Conservation (phyloP, 2,113 vertebrate genomes). For the rabbit (Oryctolagus cuniculus) region DNA sequence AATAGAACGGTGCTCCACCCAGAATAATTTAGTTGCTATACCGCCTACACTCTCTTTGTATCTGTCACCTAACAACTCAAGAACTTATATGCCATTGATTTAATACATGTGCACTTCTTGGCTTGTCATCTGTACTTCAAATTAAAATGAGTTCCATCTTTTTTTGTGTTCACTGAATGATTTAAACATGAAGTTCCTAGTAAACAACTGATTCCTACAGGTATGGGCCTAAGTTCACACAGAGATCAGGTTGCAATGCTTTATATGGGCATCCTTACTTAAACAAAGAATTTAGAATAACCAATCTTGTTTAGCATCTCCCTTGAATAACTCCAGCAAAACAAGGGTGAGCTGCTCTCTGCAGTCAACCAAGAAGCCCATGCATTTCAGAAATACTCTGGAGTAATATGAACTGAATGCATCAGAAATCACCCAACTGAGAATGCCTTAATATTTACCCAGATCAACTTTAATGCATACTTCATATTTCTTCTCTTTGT, state of each 20-base stretch:
- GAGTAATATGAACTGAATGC: background rate
- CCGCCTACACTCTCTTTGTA: background rate
- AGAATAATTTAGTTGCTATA: background rate
- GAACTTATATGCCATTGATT: background rate
- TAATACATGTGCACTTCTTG: background rate
- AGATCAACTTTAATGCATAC: background rate
- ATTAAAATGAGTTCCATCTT: background rate
- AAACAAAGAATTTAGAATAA: slow-evolving; percentile 1
- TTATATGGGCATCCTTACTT: background rate
- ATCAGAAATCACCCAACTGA: background rate
- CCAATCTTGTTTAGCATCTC: background rate
- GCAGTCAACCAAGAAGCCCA: background rate
- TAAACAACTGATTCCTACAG: background rate
- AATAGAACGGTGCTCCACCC: background rate
- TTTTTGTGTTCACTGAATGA: background rate
- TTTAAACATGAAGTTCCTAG: background rate
- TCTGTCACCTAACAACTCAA: background rate
- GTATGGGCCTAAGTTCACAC: background rate
- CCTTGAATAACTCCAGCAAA: background rate
- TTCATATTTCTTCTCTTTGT: slow-evolving; percentile 2
- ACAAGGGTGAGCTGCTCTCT: background rate
- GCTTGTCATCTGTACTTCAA: background rate
- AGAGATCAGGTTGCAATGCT: background rate
- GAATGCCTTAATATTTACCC: background rate
- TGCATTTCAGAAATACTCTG: slow-evolving; percentile 27